These are phyloP conservation scores for Bombylius discolor DNA, from an alignment of 2,888 invertebrate species.

Conservation along the genomic window DNA sequence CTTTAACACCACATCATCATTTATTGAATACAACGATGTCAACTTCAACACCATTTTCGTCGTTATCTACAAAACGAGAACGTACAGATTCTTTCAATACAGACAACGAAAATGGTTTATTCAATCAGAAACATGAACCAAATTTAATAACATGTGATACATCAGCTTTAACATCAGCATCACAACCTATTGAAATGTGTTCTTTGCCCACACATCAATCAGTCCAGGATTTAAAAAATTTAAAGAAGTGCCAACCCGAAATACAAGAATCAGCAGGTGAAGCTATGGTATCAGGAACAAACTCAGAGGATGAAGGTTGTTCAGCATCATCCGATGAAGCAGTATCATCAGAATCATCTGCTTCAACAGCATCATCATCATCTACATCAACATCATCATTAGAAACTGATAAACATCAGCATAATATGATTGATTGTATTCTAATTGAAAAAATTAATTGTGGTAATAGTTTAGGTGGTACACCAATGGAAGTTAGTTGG, in stretches of 20 bases:
- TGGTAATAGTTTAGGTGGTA: constrained; percentile 33
- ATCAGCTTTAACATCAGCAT: constrained; percentile 23
- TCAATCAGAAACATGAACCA: constrained; percentile 14
- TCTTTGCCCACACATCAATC: constrained; percentile 24
- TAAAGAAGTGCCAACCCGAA: constrained; percentile 31
- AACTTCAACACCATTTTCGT: constrained; percentile 22
- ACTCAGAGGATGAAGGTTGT: constrained; percentile 45
- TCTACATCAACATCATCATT: constrained; percentile 31
- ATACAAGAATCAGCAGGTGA: constrained; percentile 54
- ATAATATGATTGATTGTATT: constrained; percentile 28
- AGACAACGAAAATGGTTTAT: constrained; percentile 2
- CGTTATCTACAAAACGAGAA: background rate
- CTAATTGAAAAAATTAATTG: constrained; percentile 26
- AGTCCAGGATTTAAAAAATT: constrained; percentile 26
- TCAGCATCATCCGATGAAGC: constrained; percentile 39
- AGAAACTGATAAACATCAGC: constrained; percentile 23
- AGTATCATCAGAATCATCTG: constrained; percentile 38
- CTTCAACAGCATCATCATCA: constrained; percentile 35
- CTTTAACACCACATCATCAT: constrained; percentile 11
- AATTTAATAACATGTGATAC: constrained; percentile 32
- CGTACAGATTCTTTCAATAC: constrained; percentile 2
- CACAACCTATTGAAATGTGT: constrained; percentile 24
- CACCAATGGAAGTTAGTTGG: constrained; percentile 38
- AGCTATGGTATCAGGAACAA: constrained; percentile 52
- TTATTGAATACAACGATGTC: constrained; percentile 22